Percentiles rank a stretch among this genome's conserved stretches.
These are phyloP conservation scores for Mus pahari DNA, from an alignment of 2,113 vertebrate species.

Conservation along the genomic window DNA sequence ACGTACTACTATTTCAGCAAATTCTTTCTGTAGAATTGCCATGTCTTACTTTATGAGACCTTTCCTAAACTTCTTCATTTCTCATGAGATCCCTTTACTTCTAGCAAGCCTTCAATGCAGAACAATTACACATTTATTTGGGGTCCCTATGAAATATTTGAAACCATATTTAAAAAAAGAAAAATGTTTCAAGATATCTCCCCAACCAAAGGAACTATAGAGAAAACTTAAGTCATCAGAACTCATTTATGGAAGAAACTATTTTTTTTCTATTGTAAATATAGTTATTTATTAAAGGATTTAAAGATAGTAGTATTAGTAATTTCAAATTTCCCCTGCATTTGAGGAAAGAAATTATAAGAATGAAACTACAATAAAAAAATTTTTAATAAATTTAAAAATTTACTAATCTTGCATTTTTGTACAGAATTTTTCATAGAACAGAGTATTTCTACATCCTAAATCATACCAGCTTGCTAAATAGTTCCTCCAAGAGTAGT, in stretches of 20 bases:
- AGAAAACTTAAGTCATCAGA: not conserved
- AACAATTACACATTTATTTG: slow-evolving; percentile 31
- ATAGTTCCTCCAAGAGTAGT: not conserved
- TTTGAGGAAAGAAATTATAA: not conserved
- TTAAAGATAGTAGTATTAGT: slow-evolving; percentile 10
- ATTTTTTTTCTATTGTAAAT: slow-evolving; percentile 48
- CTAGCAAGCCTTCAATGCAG: slow-evolving; percentile 14
- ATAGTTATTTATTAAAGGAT: slow-evolving; percentile 14
- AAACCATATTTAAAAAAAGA: not conserved
- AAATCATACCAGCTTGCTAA: not conserved
- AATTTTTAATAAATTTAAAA: not conserved
- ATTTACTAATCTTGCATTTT: not conserved
- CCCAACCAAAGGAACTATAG: not conserved
- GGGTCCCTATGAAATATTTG: slow-evolving; percentile 40
- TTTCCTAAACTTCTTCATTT: slow-evolving; percentile 1
- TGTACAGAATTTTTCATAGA: slow-evolving; percentile 31
- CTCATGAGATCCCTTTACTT: not conserved
- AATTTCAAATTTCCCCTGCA: not conserved
- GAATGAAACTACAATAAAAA: slow-evolving; percentile 39
- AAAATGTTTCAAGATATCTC: not conserved
- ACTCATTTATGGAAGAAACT: not conserved
- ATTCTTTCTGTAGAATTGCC: not conserved
- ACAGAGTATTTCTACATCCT: slow-evolving; percentile 28
- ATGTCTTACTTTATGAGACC: not conserved
- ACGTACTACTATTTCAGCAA: slow-evolving; percentile 34